These are phyloP conservation scores for Pelodiscus sinensis DNA, from an alignment of 2,113 vertebrate species.

Conservation along the genomic window DNA sequence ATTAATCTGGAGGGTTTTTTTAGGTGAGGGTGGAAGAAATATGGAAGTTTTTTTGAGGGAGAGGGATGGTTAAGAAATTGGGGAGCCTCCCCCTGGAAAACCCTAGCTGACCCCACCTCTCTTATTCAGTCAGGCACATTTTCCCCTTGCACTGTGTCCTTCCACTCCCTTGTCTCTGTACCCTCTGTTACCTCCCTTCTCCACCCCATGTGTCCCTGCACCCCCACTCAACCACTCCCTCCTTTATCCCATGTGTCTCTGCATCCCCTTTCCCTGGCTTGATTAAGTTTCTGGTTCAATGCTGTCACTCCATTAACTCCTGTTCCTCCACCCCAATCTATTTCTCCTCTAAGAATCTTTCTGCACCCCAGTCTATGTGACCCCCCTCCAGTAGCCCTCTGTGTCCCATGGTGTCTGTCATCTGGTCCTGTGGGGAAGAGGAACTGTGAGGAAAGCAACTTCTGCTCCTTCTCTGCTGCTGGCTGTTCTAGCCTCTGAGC, in stretches of 20 bases:
- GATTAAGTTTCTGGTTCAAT: neutral
- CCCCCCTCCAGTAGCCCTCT: neutral
- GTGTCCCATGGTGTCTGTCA: neutral
- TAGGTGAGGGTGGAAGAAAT: neutral
- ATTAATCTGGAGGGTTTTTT: neutral
- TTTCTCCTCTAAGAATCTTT: neutral
- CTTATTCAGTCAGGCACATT: neutral
- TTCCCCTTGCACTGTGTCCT: neutral
- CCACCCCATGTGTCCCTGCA: neutral
- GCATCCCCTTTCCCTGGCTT: too few relatives aligned
- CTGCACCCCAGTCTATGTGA: neutral
- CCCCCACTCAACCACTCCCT: neutral
- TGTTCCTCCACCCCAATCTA: neutral
- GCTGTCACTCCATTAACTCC: neutral
- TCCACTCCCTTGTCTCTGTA: neutral
- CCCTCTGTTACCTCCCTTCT: neutral
- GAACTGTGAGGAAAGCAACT: neutral
- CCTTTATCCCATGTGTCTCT: too few relatives aligned
- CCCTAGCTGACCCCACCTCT: neutral
- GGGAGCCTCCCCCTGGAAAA: neutral
- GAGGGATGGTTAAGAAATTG: neutral
- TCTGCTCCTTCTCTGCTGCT: neutral
- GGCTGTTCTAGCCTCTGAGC: neutral
- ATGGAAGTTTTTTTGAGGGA: neutral
- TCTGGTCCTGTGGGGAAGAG: neutral